Evolutionary conservation across 1,140 invertebrate species (phyloP).

Genomic region (Formica exsecta): DNA sequence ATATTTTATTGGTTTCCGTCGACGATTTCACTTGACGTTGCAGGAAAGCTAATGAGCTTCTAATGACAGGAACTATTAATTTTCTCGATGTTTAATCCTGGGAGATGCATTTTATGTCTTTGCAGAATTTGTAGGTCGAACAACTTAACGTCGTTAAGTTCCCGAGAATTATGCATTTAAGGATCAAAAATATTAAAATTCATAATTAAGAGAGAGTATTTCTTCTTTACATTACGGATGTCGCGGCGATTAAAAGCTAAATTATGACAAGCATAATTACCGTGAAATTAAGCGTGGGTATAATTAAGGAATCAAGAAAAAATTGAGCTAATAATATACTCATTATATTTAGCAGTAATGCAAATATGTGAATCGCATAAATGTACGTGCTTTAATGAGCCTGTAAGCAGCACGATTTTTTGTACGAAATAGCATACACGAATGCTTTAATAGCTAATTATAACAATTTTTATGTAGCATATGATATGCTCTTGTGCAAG

Average conservation of each 20-base stretch:
- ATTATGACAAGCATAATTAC: neutral
- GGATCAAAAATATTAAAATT: conserved; percentile 21
- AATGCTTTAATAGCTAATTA: neutral
- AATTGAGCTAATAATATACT: no score
- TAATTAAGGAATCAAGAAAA: neutral
- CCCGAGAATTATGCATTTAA: neutral
- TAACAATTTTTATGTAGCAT: neutral
- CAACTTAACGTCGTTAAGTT: neutral
- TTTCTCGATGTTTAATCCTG: neutral
- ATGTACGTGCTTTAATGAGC: neutral
- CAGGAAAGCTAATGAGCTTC: neutral
- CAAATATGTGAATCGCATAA: neutral
- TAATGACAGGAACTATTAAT: neutral
- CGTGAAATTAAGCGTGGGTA: neutral
- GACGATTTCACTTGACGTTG: neutral
- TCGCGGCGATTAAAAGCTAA: conserved; percentile 22
- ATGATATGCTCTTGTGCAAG: neutral
- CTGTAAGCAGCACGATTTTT: neutral
- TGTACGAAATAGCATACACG: neutral
- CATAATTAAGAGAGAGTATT: conserved; percentile 30
- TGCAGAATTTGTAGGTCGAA: neutral
- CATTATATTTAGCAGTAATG: neutral
- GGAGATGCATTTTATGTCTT: neutral
- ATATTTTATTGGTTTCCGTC: neutral
- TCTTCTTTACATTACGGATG: neutral